Conservation (phyloP, 2,888 invertebrate species). For the Brachyptera risi region DNA sequence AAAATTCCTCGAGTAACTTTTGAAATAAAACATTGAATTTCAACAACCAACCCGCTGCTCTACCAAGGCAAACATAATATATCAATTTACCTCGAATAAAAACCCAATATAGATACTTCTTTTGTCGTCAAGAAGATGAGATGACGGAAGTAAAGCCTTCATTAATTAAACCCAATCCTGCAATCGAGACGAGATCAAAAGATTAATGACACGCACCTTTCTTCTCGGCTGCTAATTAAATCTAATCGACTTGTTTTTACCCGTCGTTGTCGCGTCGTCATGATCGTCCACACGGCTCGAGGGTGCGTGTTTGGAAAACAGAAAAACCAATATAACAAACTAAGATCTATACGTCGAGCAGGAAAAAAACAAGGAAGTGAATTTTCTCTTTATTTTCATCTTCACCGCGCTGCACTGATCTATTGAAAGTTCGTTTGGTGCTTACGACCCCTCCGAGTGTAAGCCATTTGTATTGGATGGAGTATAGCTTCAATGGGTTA, state of each 20-base stretch:
- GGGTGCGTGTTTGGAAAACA: not conserved
- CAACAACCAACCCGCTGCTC: too few species aligned
- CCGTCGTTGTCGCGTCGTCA: too few species aligned
- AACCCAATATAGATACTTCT: too few species aligned
- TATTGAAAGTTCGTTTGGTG: not conserved
- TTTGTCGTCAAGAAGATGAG: too few species aligned
- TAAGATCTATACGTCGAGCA: not conserved
- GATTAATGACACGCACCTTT: not conserved
- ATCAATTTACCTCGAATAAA: too few species aligned
- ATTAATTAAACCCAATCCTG: too few species aligned
- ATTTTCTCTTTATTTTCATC: not conserved
- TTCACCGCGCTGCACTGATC: not conserved
- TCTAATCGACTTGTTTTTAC: conserved; percentile 4
- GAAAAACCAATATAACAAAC: not conserved
- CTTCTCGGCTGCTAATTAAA: not conserved
- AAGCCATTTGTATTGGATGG: conserved; percentile 14
- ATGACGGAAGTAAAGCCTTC: too few species aligned
- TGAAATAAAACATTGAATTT: too few species aligned
- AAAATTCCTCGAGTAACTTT: too few species aligned
- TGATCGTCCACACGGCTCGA: too few species aligned
- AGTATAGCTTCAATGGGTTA: conserved; percentile 6
- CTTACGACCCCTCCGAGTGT: not conserved
- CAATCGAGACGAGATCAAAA: too few species aligned
- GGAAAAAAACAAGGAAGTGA: not conserved
- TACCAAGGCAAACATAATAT: too few species aligned